These are phyloP conservation scores for Mythimna pallens DNA, from an alignment of 2,888 invertebrate genomes.

Conservation along the genomic window DNA sequence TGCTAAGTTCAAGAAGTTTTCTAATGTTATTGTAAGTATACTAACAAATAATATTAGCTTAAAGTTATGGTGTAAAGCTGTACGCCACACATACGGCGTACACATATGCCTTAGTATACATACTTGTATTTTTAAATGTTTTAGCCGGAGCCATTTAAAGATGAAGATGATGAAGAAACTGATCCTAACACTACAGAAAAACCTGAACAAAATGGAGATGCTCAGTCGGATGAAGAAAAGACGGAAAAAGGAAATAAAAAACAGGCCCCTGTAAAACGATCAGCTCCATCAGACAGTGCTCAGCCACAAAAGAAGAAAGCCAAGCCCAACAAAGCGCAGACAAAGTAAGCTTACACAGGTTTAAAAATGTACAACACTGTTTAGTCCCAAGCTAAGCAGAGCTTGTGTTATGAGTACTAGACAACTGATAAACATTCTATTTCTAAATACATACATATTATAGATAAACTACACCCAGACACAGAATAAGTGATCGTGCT, in stretches of 20 bases:
- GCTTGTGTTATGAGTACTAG: too few relatives aligned
- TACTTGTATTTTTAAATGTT: constrained; percentile 52
- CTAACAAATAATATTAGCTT: background rate
- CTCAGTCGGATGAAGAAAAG: constrained; percentile 67
- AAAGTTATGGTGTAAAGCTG: background rate
- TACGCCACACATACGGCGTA: too few relatives aligned
- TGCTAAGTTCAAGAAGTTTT: constrained; percentile 99
- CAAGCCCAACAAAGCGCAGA: constrained; percentile 67
- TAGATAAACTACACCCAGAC: too few relatives aligned
- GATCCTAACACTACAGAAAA: constrained; percentile 66
- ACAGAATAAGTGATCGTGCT: too few relatives aligned
- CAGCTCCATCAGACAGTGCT: constrained; percentile 66
- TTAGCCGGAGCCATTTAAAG: constrained; percentile 86
- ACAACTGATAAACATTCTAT: too few relatives aligned
- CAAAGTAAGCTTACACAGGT: constrained; percentile 64
- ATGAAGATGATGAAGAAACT: constrained; percentile 82
- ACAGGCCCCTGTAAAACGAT: constrained; percentile 72
- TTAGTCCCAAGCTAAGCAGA: too few relatives aligned
- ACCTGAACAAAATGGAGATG: constrained; percentile 76
- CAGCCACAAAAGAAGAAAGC: constrained; percentile 79
- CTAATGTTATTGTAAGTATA: constrained; percentile 92
- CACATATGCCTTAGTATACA: too few relatives aligned
- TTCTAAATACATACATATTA: too few relatives aligned
- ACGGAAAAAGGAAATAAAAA: constrained; percentile 58
- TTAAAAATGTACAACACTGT: background rate